A percentile compares a stretch with the other conserved stretches of the same genome.
These are phyloP conservation scores for Rhombomys opimus DNA, from an alignment of 2,113 vertebrate species.

Conservation along the genomic window DNA sequence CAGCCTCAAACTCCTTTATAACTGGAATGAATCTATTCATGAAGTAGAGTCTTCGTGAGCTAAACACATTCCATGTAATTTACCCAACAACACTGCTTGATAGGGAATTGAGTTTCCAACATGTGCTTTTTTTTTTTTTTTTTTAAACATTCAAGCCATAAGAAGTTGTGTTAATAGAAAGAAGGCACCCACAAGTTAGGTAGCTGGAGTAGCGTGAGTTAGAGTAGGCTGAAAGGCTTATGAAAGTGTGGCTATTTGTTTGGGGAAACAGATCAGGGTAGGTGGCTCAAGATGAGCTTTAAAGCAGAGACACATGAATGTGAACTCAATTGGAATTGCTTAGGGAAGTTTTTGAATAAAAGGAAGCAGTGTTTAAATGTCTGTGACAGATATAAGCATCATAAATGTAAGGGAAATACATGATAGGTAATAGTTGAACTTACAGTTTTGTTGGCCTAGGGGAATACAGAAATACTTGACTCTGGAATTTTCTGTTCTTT, in stretches of 20 bases:
- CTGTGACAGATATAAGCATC: neutral
- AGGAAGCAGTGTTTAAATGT: slow-evolving; percentile 20
- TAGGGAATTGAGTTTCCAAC: neutral
- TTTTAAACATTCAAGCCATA: neutral
- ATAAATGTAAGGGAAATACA: slow-evolving; percentile 39
- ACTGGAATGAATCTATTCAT: neutral
- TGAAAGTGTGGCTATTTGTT: neutral
- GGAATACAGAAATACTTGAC: slow-evolving; percentile 18
- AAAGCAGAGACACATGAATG: neutral
- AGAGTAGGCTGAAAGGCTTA: neutral
- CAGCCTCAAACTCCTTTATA: neutral
- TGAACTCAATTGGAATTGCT: neutral
- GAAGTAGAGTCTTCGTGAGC: neutral
- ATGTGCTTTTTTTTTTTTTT: neutral
- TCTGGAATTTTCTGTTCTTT: slow-evolving; percentile 23
- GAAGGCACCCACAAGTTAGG: neutral
- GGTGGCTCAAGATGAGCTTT: neutral
- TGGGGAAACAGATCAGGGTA: neutral
- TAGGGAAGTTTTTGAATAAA: slow-evolving; percentile 40
- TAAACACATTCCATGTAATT: neutral
- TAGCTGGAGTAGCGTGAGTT: neutral
- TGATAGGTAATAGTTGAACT: neutral
- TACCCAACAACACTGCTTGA: neutral
- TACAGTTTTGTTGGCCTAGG: neutral
- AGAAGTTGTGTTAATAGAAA: neutral